Evolutionary conservation across 2,113 vertebrate genomes (phyloP).

Genomic region (Ailurus styani): DNA sequence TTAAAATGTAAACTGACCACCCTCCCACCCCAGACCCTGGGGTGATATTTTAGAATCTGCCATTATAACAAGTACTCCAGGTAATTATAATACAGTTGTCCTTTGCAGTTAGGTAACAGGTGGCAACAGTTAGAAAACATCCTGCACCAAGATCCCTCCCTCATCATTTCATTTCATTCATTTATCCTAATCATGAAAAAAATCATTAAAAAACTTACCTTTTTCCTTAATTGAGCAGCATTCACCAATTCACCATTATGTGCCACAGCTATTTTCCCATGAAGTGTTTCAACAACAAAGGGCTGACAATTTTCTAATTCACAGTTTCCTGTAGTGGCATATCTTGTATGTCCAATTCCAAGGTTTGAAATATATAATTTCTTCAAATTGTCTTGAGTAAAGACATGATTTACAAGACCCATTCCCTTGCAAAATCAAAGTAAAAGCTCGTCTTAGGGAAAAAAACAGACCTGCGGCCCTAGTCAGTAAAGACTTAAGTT

Average conservation of each 20-base stretch:
- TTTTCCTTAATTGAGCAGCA: slow-evolving; percentile 87
- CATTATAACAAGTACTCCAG: neutral
- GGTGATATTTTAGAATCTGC: neutral
- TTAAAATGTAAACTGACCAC: neutral
- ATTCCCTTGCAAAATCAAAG: slow-evolving; percentile 87
- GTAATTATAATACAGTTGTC: neutral
- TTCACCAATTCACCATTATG: slow-evolving; percentile 98
- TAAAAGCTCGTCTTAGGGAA: slow-evolving; percentile 38
- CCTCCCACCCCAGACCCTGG: neutral
- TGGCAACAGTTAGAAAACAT: neutral
- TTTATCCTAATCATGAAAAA: neutral
- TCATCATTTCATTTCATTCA: neutral
- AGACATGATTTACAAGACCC: slow-evolving; percentile 94
- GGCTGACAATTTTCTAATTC: slow-evolving; percentile 99
- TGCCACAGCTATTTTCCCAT: slow-evolving; percentile 96
- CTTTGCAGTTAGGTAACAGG: neutral
- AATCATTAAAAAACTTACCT: slow-evolving; percentile 77
- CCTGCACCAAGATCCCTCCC: neutral
- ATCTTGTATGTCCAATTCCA: slow-evolving; percentile 96
- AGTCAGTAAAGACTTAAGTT: neutral
- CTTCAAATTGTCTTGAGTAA: slow-evolving; percentile 91
- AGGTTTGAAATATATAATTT: slow-evolving; percentile 94
- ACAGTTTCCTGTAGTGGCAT: slow-evolving; percentile 94
- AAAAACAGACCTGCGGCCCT: neutral
- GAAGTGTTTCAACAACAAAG: slow-evolving; percentile 97